phyloP scores from a whole-genome alignment of 2,797 vertebrate genomes.

The Danionella dracula region DNA sequence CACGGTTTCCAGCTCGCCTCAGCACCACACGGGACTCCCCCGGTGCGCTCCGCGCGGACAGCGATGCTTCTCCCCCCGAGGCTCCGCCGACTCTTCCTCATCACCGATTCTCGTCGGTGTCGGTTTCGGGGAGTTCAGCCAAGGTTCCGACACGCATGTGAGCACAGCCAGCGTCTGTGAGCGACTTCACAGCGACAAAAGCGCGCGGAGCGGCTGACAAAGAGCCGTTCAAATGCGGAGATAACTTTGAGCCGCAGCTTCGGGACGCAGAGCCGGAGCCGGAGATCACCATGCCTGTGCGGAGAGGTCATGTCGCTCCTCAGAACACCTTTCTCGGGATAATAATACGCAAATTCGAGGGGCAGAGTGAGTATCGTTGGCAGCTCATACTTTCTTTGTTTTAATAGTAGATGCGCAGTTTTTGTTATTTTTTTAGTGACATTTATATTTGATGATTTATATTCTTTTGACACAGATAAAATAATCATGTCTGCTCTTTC shows the following conservation, averaged over 20 bases:
- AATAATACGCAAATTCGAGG: conserved; percentile 99
- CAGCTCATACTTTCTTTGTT: neutral
- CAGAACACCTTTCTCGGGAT: conserved; percentile 97
- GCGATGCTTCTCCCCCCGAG: conserved; percentile 76
- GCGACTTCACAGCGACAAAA: conserved; percentile 49
- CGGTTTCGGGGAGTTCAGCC: conserved; percentile 55
- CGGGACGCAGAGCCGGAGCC: conserved; percentile 29
- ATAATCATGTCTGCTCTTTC: too few species aligned
- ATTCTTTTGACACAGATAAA: too few species aligned
- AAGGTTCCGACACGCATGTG: conserved; percentile 52
- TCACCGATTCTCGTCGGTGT: conserved; percentile 60
- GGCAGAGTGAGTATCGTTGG: conserved; percentile 86
- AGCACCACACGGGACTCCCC: conserved; percentile 69
- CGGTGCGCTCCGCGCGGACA: conserved; percentile 66
- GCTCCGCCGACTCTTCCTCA: conserved; percentile 56
- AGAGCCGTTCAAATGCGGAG: conserved; percentile 66
- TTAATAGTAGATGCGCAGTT: too few species aligned
- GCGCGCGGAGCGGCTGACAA: conserved; percentile 63
- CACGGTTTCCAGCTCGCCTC: conserved; percentile 64
- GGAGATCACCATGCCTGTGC: conserved; percentile 89
- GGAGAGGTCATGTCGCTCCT: conserved; percentile 98
- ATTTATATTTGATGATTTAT: too few species aligned
- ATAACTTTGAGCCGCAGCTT: conserved; percentile 69
- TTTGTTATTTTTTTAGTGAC: too few species aligned
- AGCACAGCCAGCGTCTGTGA: conserved; percentile 47